These are phyloP conservation scores for Eudasyphora cyanicolor DNA, from an alignment of 2,888 invertebrate genomes.

Conservation along the genomic window DNA sequence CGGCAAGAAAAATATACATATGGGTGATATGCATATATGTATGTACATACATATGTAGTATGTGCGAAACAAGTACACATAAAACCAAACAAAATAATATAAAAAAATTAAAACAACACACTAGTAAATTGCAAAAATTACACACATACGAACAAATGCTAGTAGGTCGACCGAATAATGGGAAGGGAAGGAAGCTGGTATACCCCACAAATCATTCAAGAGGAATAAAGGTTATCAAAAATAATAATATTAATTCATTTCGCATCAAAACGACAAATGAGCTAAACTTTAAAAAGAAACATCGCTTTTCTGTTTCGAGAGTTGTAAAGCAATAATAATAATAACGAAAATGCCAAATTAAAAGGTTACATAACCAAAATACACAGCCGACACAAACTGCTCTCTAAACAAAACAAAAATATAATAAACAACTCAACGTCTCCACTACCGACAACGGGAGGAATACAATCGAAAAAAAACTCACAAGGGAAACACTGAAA, in stretches of 20 bases:
- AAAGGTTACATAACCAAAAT: conserved; percentile 54
- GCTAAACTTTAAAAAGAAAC: conserved; percentile 23
- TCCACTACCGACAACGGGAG: background rate
- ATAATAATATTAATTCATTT: conserved; percentile 2
- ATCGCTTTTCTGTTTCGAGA: conserved; percentile 13
- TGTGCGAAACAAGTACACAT: background rate
- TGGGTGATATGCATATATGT: conserved; percentile 20
- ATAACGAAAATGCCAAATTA: conserved; percentile 46
- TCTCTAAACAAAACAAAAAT: background rate
- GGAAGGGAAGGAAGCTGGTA: background rate
- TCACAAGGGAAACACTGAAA: background rate
- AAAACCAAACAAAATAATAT: background rate
- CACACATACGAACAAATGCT: background rate
- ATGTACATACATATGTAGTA: background rate
- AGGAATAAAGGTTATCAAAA: conserved; percentile 27
- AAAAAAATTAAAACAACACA: background rate
- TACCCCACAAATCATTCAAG: background rate
- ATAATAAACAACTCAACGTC: conserved; percentile 1
- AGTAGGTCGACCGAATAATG: background rate
- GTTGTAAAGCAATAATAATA: conserved; percentile 11
- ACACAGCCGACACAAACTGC: conserved; percentile 41
- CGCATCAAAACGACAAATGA: background rate
- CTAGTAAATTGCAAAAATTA: background rate
- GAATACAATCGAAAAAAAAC: conserved; percentile 22
- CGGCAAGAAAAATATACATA: conserved; percentile 21